Conservation (phyloP, 23 tunicate genomes). For the Ascidia mentula region DNA sequence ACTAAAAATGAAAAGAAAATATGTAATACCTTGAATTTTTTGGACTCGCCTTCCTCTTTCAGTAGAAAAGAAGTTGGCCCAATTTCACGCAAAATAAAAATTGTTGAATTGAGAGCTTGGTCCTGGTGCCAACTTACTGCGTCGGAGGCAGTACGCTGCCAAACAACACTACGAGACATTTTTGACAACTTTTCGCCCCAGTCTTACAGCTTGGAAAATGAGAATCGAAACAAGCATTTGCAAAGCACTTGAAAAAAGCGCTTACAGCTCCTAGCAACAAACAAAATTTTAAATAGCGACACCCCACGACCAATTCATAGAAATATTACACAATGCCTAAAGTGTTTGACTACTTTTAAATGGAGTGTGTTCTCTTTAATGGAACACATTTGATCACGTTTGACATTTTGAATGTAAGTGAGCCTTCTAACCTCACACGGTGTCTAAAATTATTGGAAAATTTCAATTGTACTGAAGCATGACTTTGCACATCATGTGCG, state of each 20-base stretch:
- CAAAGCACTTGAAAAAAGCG: neutral
- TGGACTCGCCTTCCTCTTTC: slow-evolving; percentile 62
- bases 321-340: too few species aligned
- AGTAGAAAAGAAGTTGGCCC: slow-evolving; percentile 97
- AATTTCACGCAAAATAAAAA: slow-evolving; percentile 67
- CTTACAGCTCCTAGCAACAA: neutral
- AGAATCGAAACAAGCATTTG: neutral
- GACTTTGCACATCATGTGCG: too few species aligned
- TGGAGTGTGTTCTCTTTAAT: too few species aligned
- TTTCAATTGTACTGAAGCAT: too few species aligned
- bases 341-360: too few species aligned
- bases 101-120: slow-evolving; percentile 70
- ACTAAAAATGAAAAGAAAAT: too few species aligned
- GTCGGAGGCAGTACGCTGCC: slow-evolving; percentile 82
- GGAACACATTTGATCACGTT: too few species aligned
- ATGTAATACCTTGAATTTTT: neutral
- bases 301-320: too few species aligned
- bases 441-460: too few species aligned
- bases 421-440: too few species aligned
- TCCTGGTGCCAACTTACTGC: slow-evolving; percentile 89
- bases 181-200: too few species aligned
- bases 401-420: too few species aligned
- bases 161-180: slow-evolving; percentile 59
- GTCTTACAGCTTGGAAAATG: neutral
- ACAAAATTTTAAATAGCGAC: neutral